These are phyloP conservation scores for Orchesella flavescens DNA, from an alignment of 2,888 invertebrate genomes.

Conservation along the genomic window DNA sequence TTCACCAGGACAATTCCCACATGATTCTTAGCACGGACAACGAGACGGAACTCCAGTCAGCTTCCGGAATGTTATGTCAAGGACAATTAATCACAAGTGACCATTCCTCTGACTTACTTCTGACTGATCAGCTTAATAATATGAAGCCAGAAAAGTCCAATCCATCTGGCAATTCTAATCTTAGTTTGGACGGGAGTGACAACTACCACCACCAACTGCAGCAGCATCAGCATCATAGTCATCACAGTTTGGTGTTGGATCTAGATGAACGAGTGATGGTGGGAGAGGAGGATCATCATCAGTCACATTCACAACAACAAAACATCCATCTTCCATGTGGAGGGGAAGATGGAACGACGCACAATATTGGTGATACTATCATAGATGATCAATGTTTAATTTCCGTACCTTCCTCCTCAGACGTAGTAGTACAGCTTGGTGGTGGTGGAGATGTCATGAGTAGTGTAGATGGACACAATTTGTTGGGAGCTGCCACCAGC, in stretches of 20 bases:
- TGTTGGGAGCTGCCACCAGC: constrained; percentile 29
- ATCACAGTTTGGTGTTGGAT: constrained; percentile 52
- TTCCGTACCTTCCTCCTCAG: constrained; percentile 48
- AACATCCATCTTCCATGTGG: constrained; percentile 17
- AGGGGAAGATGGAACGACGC: constrained; percentile 16
- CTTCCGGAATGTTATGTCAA: constrained; percentile 54
- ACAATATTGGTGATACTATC: constrained; percentile 31
- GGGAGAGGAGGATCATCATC: constrained; percentile 45
- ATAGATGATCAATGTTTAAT: constrained; percentile 56
- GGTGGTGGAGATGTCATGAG: not conserved
- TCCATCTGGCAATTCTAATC: constrained; percentile 57
- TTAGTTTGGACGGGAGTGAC: constrained; percentile 12
- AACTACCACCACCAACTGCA: constrained; percentile 31
- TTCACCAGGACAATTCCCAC: not conserved
- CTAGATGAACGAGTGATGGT: constrained; percentile 25
- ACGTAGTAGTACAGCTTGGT: too few relatives aligned
- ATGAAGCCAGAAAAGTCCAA: constrained; percentile 44
- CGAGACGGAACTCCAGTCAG: constrained; percentile 43
- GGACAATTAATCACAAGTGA: constrained; percentile 61
- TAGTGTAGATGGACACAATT: constrained; percentile 28
- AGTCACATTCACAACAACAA: constrained; percentile 33
- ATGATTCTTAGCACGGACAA: constrained; percentile 12
- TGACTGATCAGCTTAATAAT: constrained; percentile 62
- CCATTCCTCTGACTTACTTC: constrained; percentile 59
- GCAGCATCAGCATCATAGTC: constrained; percentile 29